These are phyloP conservation scores for Andricus curvator DNA, from an alignment of 2,888 invertebrate genomes.

Conservation along the genomic window DNA sequence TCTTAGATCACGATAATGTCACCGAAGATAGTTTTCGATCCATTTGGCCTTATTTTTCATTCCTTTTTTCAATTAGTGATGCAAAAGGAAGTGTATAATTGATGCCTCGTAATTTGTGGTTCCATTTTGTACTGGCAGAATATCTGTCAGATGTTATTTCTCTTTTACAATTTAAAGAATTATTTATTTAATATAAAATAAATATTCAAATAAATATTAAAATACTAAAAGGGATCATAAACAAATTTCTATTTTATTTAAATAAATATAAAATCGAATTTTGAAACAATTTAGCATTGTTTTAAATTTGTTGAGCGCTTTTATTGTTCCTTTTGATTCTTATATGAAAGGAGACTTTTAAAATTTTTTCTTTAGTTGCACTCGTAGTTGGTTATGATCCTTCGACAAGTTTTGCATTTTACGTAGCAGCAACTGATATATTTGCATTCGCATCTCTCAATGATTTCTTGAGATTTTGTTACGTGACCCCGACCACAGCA, in stretches of 20 bases:
- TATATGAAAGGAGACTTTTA: neutral
- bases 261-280: too few species aligned
- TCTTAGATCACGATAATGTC: constrained; percentile 23
- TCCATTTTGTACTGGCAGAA: neutral
- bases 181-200: neutral
- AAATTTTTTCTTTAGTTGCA: constrained; percentile 81
- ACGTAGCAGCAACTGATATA: constrained; percentile 94
- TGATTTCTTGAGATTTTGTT: constrained; percentile 83
- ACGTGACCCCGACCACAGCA: constrained; percentile 91
- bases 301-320: too few species aligned
- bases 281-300: neutral
- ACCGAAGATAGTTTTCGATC: constrained; percentile 12
- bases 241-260: too few species aligned
- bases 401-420: constrained; percentile 90
- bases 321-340: neutral
- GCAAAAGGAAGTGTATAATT: neutral
- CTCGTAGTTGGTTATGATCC: constrained; percentile 85
- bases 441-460: constrained; percentile 90
- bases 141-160: neutral
- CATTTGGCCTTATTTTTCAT: neutral
- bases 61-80: neutral
- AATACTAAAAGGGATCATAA: neutral
- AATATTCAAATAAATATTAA: constrained; percentile 2
- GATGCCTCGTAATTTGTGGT: neutral
- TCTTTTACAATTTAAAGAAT: neutral